Base-by-base conservation (phyloP, 2,888 invertebrate genomes). In the Steinernema hermaphroditum region DNA sequence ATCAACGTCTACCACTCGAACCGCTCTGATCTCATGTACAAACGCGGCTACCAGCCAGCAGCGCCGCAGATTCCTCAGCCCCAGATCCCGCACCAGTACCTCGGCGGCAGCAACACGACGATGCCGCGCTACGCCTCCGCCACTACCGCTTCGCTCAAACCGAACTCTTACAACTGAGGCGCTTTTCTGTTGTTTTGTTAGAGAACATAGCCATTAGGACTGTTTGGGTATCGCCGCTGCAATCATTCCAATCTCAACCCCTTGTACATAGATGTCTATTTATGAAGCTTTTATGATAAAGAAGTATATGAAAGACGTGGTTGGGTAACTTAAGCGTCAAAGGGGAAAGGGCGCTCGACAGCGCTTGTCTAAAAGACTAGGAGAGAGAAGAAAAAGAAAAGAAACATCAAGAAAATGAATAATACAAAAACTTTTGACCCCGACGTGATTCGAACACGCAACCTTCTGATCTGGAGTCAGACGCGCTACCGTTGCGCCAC, bases 1-100 rank as follows among this genome's bases (percentile, higher is more conserved):
- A 22, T 50, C 49, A 41, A 44, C 70, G 70, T 70, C 70, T 70
- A 70, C 70, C 70, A 70, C 49, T 19, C 70, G 27, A 46, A 46
- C 34, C 70, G 46, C 49, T 70, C 70, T 16, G 62, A 34, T 34
- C 62, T 62, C 62, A 50, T 50, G 50, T 62, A 62, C 62, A 62
- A 62, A 62, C 62, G 62, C 16, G 62, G 62, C 32, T 62, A 62
- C 62, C 62, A 62, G 19, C 62, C 62, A 19, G 62, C 62, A 4
- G 62, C 62, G 27, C 62, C 62, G 22, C 62, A 62, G 62, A 62
- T 62, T 62, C 62, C 62, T 14, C 62, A 62, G n/a, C 62, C 62
- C 12, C 62, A 62, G 27, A 62, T 62, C 62, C 62, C 62, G 62
- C 62, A 62, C n/a, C 62, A 62, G 2, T 62, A 62, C 62, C 4